These are phyloP conservation scores for Sphenodon punctatus DNA, from an alignment of 2,797 vertebrate species.

Conservation along the genomic window DNA sequence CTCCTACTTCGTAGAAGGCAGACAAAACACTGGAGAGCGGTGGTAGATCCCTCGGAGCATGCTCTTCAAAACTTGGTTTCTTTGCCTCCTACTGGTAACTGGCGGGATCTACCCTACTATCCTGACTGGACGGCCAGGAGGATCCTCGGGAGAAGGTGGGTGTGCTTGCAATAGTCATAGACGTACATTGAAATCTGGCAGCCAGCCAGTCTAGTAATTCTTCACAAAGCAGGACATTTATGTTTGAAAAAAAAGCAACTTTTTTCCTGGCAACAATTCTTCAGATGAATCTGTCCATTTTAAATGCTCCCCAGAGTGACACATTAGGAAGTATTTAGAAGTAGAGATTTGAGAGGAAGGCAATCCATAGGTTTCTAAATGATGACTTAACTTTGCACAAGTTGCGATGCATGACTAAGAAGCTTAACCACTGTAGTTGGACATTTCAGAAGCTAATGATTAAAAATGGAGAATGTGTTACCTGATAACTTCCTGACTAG, in stretches of 20 bases:
- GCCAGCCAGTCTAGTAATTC: accelerated
- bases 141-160: too few relatives aligned
- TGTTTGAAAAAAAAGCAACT: background rate
- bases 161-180: too few relatives aligned
- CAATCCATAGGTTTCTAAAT: background rate
- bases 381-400: background rate
- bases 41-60: too few relatives aligned
- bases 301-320: too few relatives aligned
- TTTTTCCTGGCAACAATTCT: background rate
- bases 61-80: too few relatives aligned
- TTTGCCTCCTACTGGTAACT: too few relatives aligned
- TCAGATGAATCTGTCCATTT: background rate
- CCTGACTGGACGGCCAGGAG: too few relatives aligned
- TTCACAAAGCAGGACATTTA: background rate
- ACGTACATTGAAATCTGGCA: too few relatives aligned
- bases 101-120: too few relatives aligned
- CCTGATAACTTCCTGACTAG: background rate
- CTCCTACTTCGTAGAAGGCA: too few relatives aligned
- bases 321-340: background rate
- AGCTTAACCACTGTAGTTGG: background rate
- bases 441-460: background rate
- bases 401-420: background rate
- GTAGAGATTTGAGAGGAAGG: background rate
- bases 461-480: background rate
- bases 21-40: too few relatives aligned